Conservation (phyloP, 2,113 vertebrate species). For the Thamnophis sirtalis region DNA sequence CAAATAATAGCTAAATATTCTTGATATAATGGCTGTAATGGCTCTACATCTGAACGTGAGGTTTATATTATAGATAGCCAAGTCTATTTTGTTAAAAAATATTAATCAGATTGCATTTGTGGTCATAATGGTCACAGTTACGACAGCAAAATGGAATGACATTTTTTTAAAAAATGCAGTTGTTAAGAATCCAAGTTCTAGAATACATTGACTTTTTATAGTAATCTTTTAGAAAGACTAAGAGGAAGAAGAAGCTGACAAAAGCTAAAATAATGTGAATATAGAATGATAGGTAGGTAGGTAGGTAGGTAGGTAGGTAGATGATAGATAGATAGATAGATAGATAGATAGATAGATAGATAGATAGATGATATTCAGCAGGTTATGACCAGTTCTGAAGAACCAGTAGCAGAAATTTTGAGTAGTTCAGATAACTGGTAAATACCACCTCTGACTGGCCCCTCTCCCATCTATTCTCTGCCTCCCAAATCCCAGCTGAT, state of each 20-base stretch:
- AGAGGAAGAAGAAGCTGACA: background rate
- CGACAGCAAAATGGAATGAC: slow-evolving; percentile 47
- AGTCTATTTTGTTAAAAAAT: slow-evolving; percentile 62
- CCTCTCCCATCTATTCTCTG: too few relatives aligned
- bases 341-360: too few relatives aligned
- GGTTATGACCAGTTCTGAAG: too few relatives aligned
- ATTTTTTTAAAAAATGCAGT: slow-evolving; percentile 61
- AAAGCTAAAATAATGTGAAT: background rate
- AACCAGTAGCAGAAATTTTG: too few relatives aligned
- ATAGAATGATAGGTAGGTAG: background rate
- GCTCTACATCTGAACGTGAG: slow-evolving; percentile 71
- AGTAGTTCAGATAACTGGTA: too few relatives aligned
- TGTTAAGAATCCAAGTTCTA: slow-evolving; percentile 66
- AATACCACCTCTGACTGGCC: too few relatives aligned
- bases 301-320: too few relatives aligned
- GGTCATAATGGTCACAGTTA: slow-evolving; percentile 59
- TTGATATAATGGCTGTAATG: slow-evolving; percentile 71
- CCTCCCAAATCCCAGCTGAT: too few relatives aligned
- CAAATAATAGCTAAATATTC: slow-evolving; percentile 82
- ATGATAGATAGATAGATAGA: background rate
- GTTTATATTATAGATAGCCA: slow-evolving; percentile 74
- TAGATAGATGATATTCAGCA: too few relatives aligned
- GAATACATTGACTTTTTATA: slow-evolving; percentile 50
- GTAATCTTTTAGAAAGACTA: slow-evolving; percentile 19
- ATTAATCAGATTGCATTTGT: slow-evolving; percentile 71